Percentiles rank a stretch among this genome's conserved stretches.
Evolutionary conservation across 2,888 invertebrate genomes (phyloP).

Genomic region (Harpagoxenus sublaevis): DNA sequence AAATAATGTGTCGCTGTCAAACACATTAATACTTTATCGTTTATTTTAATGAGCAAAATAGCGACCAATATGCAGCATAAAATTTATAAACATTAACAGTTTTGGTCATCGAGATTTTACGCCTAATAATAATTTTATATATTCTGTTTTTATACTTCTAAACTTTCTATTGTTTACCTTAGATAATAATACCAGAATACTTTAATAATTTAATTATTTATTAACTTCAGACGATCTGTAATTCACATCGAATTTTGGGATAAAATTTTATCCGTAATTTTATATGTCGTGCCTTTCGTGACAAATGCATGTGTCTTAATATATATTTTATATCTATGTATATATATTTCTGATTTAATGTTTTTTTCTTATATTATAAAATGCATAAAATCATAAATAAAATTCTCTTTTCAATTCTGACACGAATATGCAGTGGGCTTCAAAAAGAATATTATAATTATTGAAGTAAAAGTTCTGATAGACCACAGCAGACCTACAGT

Average conservation of each 20-base stretch:
- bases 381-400: conserved; percentile 9
- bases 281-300: neutral
- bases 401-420: neutral
- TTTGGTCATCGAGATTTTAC: neutral
- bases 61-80: neutral
- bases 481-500: neutral
- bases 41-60: neutral
- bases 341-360: neutral
- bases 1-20: neutral
- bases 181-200: neutral
- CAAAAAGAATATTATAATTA: conserved; percentile 1
- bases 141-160: neutral
- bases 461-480: neutral
- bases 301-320: neutral
- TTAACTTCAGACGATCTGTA: neutral
- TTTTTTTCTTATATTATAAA: neutral
- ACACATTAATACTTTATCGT: neutral
- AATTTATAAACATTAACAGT: neutral
- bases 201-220: neutral
- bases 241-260: neutral
- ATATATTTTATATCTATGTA: neutral
- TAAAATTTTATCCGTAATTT: neutral
- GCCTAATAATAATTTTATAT: neutral
- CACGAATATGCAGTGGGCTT: neutral
- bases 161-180: neutral